phyloP scores from a whole-genome alignment of 2,797 vertebrate genomes.

The Atherinosoma microstoma region DNA sequence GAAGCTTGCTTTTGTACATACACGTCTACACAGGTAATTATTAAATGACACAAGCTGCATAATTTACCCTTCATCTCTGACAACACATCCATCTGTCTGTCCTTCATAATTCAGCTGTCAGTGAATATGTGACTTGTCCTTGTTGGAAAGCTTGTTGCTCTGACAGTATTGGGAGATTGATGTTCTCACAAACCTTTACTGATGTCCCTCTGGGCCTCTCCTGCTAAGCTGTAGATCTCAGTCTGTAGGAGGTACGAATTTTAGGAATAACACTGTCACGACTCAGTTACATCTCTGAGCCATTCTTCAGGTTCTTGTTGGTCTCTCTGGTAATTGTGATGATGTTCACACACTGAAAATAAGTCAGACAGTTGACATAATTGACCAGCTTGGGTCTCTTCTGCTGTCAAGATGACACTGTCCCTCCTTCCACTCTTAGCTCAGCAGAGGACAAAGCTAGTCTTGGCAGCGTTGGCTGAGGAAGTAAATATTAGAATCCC shows the following conservation, averaged over 20 bases:
- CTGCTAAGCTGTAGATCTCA: slow-evolving; percentile 23
- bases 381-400: slow-evolving; percentile 33
- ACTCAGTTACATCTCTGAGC: slow-evolving; percentile 24
- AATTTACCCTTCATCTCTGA: slow-evolving; percentile 45
- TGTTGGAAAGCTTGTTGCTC: slow-evolving; percentile 49
- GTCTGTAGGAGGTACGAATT: slow-evolving; percentile 25
- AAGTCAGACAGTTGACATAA: slow-evolving; percentile 59
- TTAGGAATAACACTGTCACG: slow-evolving; percentile 47
- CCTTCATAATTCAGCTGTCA: slow-evolving; percentile 53
- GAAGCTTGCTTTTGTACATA: slow-evolving; percentile 2
- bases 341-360: slow-evolving; percentile 54
- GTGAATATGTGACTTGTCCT: slow-evolving; percentile 58
- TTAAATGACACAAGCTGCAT: slow-evolving; percentile 22
- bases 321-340: slow-evolving; percentile 45
- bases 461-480: slow-evolving; percentile 61
- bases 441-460: slow-evolving; percentile 24
- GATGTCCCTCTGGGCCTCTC: slow-evolving; percentile 36
- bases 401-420: slow-evolving; percentile 35
- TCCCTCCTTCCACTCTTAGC: neutral
- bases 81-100: slow-evolving; percentile 57
- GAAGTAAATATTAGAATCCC: slow-evolving; percentile 80
- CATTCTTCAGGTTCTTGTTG: slow-evolving; percentile 37
- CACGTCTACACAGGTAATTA: slow-evolving; percentile 38
- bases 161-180: slow-evolving; percentile 57
- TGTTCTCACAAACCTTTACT: slow-evolving; percentile 57